Evolutionary conservation across 2,113 vertebrate species (phyloP), one percentile per base, ranked within the genome.

Genomic region (Nipponia nippon): DNA sequence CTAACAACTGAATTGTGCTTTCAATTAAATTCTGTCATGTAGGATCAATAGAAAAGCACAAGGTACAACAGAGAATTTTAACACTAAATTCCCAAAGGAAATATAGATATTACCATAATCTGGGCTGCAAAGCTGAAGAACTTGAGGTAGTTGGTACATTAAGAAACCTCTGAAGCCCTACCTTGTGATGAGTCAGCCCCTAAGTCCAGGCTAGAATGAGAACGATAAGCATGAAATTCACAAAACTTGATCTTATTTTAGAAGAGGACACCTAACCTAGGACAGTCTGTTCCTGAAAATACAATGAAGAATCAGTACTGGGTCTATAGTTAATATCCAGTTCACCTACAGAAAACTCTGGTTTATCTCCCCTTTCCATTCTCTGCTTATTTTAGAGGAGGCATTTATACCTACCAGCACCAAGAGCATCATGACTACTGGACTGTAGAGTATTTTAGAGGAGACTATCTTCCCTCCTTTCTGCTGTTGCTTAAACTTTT

Each of bases 1-100:
- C 6, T 87, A 95, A 65, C 49, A 95, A 65, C 49, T 83, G 44
- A 93, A 76, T 92, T 92, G 40, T 85, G 6, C 7, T 80, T 93
- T 88, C 85, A 85, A 83, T 77, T 83, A 93, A 23, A 78, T 90
- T 90, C 80, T 80, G 7, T 36, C 30, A 1, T n/a, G 20, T 32
- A 90, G 10, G 17, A 80, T 88, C 40, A 53, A 50, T 36, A 73
- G 25, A 52, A 86, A 92, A 86, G 4, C 11, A 29, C 12, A 63
- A 78, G 10, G 23, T 89, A 38, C 3, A 71, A 21, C 8, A 5
- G 23, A 80, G 19, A 78, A 67, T 71, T 89, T 89, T 67, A 78
- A 87, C 7, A 9, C 0, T 58, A 50, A 58, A 62, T 71, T 81
- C 11, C 16, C 34, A 50, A 62, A 66, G 8, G 34, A 55, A 50